These are phyloP conservation scores for Cryptotermes secundus DNA, from an alignment of 1,140 invertebrate species.

Conservation along the genomic window DNA sequence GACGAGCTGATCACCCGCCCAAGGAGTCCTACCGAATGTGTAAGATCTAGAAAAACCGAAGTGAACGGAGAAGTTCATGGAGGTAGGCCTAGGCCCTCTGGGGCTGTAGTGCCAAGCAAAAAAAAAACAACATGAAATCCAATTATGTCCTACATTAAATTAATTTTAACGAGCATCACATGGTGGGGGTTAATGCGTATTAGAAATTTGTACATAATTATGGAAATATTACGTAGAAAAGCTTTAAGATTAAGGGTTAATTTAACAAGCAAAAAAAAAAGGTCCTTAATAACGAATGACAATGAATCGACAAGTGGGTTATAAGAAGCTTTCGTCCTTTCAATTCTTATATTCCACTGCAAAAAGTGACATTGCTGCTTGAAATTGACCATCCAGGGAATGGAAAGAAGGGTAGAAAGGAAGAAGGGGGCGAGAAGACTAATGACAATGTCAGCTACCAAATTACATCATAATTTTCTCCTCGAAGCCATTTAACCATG, in stretches of 20 bases:
- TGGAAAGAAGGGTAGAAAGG: neutral
- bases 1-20: no score
- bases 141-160: no score
- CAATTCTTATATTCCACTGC: neutral
- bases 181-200: no score
- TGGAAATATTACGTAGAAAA: no score
- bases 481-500: neutral
- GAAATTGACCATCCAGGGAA: neutral
- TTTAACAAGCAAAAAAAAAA: neutral
- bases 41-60: no score
- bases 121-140: no score
- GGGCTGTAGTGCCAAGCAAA: no score
- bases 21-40: no score
- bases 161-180: no score
- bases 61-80: no score
- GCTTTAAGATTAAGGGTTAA: neutral
- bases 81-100: no score
- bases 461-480: conserved; percentile 11
- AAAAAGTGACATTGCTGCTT: neutral
- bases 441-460: conserved; percentile 16
- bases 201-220: no score
- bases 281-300: neutral
- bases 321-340: neutral
- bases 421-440: neutral
- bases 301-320: neutral